phyloP scores from a whole-genome alignment of 1,140 invertebrate genomes.

The Bombyx mandarina region DNA sequence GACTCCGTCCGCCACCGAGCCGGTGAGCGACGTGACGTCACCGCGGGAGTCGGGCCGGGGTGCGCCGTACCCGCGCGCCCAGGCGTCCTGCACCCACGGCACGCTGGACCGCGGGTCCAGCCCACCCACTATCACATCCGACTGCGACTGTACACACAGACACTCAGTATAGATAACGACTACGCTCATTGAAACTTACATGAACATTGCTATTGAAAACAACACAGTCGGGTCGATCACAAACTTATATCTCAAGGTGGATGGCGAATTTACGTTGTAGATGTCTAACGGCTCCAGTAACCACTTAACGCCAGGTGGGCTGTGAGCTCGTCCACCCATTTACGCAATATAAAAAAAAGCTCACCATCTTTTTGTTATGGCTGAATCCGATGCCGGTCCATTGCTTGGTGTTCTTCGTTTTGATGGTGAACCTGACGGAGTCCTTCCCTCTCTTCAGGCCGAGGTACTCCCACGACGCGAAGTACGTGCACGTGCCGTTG shows the following conservation, averaged over 20 bases:
- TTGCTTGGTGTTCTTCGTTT: conserved; percentile 82
- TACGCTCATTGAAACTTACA: not conserved
- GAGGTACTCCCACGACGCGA: conserved; percentile 87
- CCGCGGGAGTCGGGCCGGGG: conserved; percentile 82
- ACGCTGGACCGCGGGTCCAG: conserved; percentile 81
- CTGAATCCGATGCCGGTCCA: conserved; percentile 98
- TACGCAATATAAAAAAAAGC: not conserved
- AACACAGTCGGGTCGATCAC: no score
- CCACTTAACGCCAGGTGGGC: no score
- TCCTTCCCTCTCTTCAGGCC: conserved; percentile 77
- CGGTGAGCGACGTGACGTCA: conserved; percentile 81
- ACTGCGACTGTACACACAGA: conserved; percentile 75
- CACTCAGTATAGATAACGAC: not conserved
- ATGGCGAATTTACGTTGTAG: no score
- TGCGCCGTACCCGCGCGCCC: conserved; percentile 84
- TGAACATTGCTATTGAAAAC: not conserved
- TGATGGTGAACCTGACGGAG: conserved; percentile 88
- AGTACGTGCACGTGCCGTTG: conserved; percentile 86
- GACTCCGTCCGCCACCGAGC: conserved; percentile 80
- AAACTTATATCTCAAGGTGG: no score
- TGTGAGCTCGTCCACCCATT: no score
- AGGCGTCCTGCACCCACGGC: conserved; percentile 90
- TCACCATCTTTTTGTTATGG: conserved; percentile 87
- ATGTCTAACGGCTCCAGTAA: no score
- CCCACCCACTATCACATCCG: conserved; percentile 90